A percentile compares a stretch with the other conserved stretches of the same genome.
These are phyloP conservation scores for Thripadectes ignobilis DNA, from an alignment of 2,797 vertebrate species.

Conservation along the genomic window DNA sequence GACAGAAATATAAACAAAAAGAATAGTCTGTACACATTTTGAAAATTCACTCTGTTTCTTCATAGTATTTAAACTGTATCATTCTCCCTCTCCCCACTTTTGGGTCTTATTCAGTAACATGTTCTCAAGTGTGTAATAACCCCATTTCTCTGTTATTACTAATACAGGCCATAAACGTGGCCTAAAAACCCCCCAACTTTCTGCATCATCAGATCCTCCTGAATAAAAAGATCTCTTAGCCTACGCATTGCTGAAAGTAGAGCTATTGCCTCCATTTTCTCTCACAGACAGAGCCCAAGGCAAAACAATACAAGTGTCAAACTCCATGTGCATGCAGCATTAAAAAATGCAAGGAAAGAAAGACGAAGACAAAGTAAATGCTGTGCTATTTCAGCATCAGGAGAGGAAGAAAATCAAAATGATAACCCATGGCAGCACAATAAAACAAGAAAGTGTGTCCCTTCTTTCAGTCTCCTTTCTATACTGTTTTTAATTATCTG, in stretches of 20 bases:
- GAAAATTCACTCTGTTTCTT: background rate
- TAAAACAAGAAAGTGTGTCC: background rate
- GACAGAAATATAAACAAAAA: background rate
- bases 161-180: background rate
- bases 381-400: background rate
- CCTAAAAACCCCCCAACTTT: background rate
- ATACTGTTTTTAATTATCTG: background rate
- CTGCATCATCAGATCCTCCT: background rate
- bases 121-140: background rate
- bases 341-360: background rate
- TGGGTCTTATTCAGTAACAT: background rate
- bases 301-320: background rate
- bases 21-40: accelerated
- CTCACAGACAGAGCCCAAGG: slow-evolving; percentile 20
- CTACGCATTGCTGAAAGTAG: background rate
- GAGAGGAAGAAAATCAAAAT: background rate
- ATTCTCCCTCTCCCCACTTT: background rate
- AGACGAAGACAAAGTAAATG: background rate
- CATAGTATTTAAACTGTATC: background rate
- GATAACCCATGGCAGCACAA: background rate
- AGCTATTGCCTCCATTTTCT: slow-evolving; percentile 18
- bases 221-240: background rate
- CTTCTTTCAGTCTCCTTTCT: background rate
- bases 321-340: background rate
- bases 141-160: background rate